A percentile compares a stretch with the other conserved stretches of the same genome.
Conservation (phyloP, 2,797 vertebrate species). For the Erithacus rubecula region DNA sequence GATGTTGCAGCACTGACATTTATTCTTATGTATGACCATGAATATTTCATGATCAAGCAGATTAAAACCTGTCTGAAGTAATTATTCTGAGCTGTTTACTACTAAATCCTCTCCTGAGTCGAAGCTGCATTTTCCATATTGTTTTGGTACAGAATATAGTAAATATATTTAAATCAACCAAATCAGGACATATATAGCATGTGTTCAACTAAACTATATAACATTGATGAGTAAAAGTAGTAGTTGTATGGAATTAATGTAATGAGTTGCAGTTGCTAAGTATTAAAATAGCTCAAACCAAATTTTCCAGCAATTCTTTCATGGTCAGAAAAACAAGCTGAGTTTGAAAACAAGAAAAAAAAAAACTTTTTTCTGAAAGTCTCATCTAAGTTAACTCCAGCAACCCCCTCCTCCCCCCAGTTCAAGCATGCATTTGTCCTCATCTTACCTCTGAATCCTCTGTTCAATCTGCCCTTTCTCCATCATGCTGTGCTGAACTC, state of each 20-base stretch:
- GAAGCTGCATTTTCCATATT: background rate
- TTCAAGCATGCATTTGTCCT: background rate
- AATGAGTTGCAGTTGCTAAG: background rate
- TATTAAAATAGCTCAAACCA: background rate
- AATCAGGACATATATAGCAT: background rate
- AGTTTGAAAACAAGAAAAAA: background rate
- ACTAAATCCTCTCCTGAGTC: background rate
- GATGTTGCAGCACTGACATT: background rate
- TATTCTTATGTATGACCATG: background rate
- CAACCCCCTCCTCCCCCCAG: background rate
- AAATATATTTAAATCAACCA: background rate
- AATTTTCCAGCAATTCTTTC: background rate
- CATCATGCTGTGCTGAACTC: background rate
- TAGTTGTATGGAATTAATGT: background rate
- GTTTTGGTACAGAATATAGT: background rate
- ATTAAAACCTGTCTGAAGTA: background rate
- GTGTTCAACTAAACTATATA: background rate
- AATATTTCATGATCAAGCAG: conserved; percentile 7
- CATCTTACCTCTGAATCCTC: conserved; percentile 27
- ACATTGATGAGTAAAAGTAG: background rate
- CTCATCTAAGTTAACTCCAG: background rate
- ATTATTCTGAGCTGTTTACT: background rate
- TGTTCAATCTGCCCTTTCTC: conserved; percentile 3
- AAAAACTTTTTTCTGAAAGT: background rate
- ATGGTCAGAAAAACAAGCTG: background rate